Base-by-base conservation (phyloP, 1,140 invertebrate species). In the Druon quercuslanigerum region DNA sequence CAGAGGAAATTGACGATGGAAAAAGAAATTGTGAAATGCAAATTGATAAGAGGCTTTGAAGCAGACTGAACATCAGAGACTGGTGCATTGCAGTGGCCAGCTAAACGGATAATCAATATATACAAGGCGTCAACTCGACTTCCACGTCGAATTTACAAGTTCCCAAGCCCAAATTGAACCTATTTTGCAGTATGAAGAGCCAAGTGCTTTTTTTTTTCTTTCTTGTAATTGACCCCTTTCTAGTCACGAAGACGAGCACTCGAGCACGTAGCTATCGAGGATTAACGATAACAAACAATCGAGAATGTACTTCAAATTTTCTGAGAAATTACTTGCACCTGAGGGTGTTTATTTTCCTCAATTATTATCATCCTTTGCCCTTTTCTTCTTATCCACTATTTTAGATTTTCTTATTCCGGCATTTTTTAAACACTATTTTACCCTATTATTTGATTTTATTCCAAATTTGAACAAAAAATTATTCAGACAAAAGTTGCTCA, bases 21-120 rank as follows among this genome's bases (percentile, higher is more conserved):
- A 16, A 57, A 75, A 72, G 57, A 75, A 80, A 80, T 82, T 73
- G 78, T 73, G 74, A 71, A 84, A 85, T 86, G 83, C 83, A 86
- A 86, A 86, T 86, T 80, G 82, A 76, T 57, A 74, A 82, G 82
- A 82, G 75, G 76, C 46, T 76, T 81, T 75, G 78, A 76, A 83
- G 74, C 74, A 50, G 54, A 72, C 17, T 57, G 79, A 74, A 50
- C 40, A 82, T 51, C 19, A n/a, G 54, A 82, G 83, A 85, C 81
- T 87, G 85, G 85, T 86, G 85, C 85, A 87, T 87, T 87, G 85
- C 85, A 86, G 85, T 87, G 83, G 83, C 80, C 79, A 77, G 79
- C 77, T 86, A 83, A 85, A 85, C 81, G 82, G 81, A 87, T 87
- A 85, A 87, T 87, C 85, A 79, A 87, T 87, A 87, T 85, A 82